Base-by-base conservation (phyloP, 2,113 vertebrate species). In the Rhipidura dahli region DNA sequence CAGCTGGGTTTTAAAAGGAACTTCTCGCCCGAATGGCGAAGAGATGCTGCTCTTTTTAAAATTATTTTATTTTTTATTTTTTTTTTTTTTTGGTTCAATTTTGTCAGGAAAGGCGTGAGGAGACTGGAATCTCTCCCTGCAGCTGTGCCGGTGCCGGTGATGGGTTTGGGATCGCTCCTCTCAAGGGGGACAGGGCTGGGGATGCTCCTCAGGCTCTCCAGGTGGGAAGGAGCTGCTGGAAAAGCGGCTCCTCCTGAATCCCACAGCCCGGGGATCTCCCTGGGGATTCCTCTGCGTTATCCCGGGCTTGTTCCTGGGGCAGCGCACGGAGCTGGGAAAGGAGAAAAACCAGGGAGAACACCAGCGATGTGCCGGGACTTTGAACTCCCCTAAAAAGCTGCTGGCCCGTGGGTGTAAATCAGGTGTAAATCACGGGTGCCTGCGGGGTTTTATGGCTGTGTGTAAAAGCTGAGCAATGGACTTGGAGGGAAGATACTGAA, bases 341-440 rank as follows among this genome's bases (percentile, higher is more conserved):
- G 37, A 40, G n/a, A 61, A 60, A 60, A 50, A 19, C 8, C 61
- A 9, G 13, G 40, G 31, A 49, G 47, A 71, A 65, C 37, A 26
- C 13, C 56, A 10, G 30, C 24, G 33, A 31, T 1, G 18, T 0
- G 14, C 30, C 0, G 24, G 1, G 23, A 11, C 3, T 64, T 61
- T 30, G 3, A 49, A 23, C 7, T 11, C 11, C 28, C 10, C 4
- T 16, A 21, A 20, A 23, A 66, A 4, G 11, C 47, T 31, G 42
- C 28, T 17, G 79, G 59, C 8, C 0, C 0, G 27, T 6, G 88
- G 19, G 61, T 19, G 24, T 28, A 60, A 37, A 11, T 11, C 15
- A 10, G 35, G 44, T n/a, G 30, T 7, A 61, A 35, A 42, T 16
- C 51, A 10, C 6, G 1, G 0, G 3, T 17, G 19, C 12, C 50